A percentile compares a stretch with the other conserved stretches of the same genome.
Conservation (phyloP, 1,140 invertebrate genomes). For the Philaenus spumarius region DNA sequence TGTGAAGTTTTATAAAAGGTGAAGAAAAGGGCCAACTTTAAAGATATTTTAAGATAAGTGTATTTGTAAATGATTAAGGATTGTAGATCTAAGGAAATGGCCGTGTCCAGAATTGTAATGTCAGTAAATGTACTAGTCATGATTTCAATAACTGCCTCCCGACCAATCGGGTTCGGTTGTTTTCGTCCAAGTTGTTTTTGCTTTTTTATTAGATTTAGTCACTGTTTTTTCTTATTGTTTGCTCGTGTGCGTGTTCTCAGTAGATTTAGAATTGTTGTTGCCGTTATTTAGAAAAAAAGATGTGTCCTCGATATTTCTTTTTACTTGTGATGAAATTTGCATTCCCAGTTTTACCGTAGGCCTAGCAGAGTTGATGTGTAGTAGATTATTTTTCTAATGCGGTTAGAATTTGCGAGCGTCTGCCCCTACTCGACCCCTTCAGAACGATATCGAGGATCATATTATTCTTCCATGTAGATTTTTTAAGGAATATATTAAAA, state of each 20-base stretch:
- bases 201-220: too few relatives aligned
- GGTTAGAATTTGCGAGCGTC: slow-evolving; percentile 21
- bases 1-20: too few relatives aligned
- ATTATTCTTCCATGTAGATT: slow-evolving; percentile 18
- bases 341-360: slow-evolving; percentile 14
- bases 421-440: slow-evolving; percentile 4
- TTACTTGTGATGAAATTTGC: background rate
- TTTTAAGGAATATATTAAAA: slow-evolving; percentile 8
- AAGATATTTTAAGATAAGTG: too few relatives aligned
- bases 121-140: too few relatives aligned
- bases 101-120: too few relatives aligned
- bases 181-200: too few relatives aligned
- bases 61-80: too few relatives aligned
- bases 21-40: too few relatives aligned
- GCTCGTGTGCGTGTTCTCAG: slow-evolving; percentile 1
- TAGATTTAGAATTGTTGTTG: slow-evolving; percentile 4
- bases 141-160: too few relatives aligned
- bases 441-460: slow-evolving; percentile 4
- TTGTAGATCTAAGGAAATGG: too few relatives aligned
- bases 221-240: background rate
- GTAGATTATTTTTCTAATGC: slow-evolving; percentile 27
- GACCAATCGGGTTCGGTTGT: too few relatives aligned
- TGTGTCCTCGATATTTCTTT: background rate
- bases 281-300: background rate
- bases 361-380: slow-evolving; percentile 24